A percentile compares a stretch with the other conserved stretches of the same genome.
These are phyloP conservation scores for Acipenser transmontanus DNA, from an alignment of 2,797 vertebrate species.

Conservation along the genomic window DNA sequence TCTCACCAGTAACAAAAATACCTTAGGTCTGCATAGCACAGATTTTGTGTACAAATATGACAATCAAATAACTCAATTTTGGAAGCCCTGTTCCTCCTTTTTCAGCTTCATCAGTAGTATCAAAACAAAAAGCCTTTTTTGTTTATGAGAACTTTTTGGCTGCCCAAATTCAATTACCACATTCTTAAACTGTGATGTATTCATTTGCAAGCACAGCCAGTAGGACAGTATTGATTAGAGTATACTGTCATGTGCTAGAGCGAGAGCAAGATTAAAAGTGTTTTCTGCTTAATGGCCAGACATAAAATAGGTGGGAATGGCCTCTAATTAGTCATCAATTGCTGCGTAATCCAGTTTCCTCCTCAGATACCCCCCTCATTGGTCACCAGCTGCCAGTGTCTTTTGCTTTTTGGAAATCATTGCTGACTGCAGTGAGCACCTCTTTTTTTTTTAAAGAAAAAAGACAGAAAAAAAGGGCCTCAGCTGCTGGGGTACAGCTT, in stretches of 20 bases:
- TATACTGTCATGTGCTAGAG: constrained; percentile 78
- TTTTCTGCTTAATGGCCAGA: constrained; percentile 90
- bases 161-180: constrained; percentile 77
- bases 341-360: constrained; percentile 65
- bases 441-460: constrained; percentile 58
- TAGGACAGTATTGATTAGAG: constrained; percentile 81
- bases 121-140: neutral
- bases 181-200: constrained; percentile 75
- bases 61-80: no score
- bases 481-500: constrained; percentile 84
- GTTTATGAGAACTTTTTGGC: constrained; percentile 7
- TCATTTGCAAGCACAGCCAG: constrained; percentile 73
- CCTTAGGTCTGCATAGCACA: no score
- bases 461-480: constrained; percentile 79
- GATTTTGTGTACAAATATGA: no score
- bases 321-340: constrained; percentile 86
- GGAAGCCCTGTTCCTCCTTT: neutral
- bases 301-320: constrained; percentile 86
- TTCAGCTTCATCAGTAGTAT: neutral
- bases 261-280: constrained; percentile 67
- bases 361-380: constrained; percentile 57
- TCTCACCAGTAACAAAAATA: no score
- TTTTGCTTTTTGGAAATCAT: constrained; percentile 65
- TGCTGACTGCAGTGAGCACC: constrained; percentile 66
- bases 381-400: constrained; percentile 71